Base-by-base conservation (phyloP, 23 tunicate genomes). In the Trididemnum clinides region DNA sequence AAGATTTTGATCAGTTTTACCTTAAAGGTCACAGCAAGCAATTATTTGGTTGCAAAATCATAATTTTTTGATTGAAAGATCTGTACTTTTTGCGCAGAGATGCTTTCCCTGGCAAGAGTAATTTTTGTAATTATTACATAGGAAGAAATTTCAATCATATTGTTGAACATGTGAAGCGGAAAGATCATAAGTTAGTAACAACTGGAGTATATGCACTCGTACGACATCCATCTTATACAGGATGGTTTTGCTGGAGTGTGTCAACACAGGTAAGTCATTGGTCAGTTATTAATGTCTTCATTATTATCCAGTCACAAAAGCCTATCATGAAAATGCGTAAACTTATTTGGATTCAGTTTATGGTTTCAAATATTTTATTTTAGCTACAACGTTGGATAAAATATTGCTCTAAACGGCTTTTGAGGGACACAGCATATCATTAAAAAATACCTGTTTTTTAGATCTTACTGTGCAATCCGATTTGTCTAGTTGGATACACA, bases 171-270 rank as follows among this genome's bases (percentile, higher is more conserved):
- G 20, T 37, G 7, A 91, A 80, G 50, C 82, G 70, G 33, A 50
- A 84, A 29, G 89, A 79, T 27, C 99, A 96, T 81, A 81, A 50
- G 12, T 86, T 96, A 1, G 86, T 96, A 25, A 87, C 92, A 22
- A 58, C 20, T 32, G 99, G 99, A n/a, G 81, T 91, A 5, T 96
- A 96, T 86, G 50, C 90, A 1, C 25, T 91, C 34, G 82, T 96
- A 33, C 71, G 99, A 23, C 99, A 96, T 75, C 99, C 99, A 0
- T 78, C 92, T 0, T 96, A 96, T 54, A 85, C 88, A 39, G 99
- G 99, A 0, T 96, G 99, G 99, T 91, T 85, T 84, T 77, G 81
- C 1, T 96, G 99, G 99, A 90, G 96, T 50, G 65, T 96, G 70
- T 81, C 88, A 2, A 87, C 99, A 0, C 99, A 96, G 90, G 98